phyloP scores from a whole-genome alignment of 2,113 vertebrate genomes.

The Origma solitaria region DNA sequence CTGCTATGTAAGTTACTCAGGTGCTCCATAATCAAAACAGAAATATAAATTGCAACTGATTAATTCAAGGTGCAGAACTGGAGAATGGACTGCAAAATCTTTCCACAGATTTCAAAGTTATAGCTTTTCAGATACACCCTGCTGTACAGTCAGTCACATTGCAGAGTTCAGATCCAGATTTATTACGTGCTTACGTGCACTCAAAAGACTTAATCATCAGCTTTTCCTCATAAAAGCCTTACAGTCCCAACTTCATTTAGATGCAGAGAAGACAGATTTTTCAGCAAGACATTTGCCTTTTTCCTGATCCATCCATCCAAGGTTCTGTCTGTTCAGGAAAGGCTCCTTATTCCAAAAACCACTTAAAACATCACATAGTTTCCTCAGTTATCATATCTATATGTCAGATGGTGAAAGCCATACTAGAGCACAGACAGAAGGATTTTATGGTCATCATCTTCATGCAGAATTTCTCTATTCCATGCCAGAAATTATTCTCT shows the following conservation, averaged over 20 bases:
- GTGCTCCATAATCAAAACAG: neutral
- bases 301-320: neutral
- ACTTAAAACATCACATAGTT: neutral
- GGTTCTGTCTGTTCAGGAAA: neutral
- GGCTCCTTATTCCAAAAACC: neutral
- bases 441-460: neutral
- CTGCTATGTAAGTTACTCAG: neutral
- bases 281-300: neutral
- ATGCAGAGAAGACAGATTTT: neutral
- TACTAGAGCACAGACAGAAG: neutral
- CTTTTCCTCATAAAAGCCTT: neutral
- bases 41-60: neutral
- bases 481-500: neutral
- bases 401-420: neutral
- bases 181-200: neutral
- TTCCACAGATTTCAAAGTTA: neutral
- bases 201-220: slow-evolving; percentile 10
- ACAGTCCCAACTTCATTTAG: neutral
- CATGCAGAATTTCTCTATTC: neutral
- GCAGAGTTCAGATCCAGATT: slow-evolving; percentile 1
- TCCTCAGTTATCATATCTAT: neutral
- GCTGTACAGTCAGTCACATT: neutral
- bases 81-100: neutral
- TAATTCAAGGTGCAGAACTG: neutral
- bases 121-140: neutral